Base-by-base conservation (phyloP, 92 coral and sea anemone species). In the Scolanthus callimorphus region DNA sequence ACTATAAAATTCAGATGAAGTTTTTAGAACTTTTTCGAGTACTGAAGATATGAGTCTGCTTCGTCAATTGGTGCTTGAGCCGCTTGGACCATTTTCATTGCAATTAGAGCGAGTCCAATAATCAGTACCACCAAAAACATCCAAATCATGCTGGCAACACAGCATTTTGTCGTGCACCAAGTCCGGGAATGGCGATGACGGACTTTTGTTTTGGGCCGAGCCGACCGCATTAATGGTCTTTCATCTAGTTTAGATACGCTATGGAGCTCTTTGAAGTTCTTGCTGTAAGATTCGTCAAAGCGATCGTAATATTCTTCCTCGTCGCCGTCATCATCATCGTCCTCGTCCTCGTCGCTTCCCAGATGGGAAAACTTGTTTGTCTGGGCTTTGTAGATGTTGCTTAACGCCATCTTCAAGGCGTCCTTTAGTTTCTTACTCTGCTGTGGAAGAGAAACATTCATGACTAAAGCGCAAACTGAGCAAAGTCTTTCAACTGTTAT, bases 391-490 rank as follows among this genome's bases (percentile, higher is more conserved):
- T 92, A 92, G 65, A 92, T 80, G 28, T 92, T 88, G 24, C 88
- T 92, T 27, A 92, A 61, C 19, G 96, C 79, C 98, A 92, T 92
- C 27, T n/a, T n/a, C n/a, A n/a, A n/a, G n/a, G n/a, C n/a, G n/a
- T n/a, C n/a, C n/a, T n/a, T n/a, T 34, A 34, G 43, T 6, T 6
- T 34, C 15, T 34, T 34, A 34, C 43, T 15, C 6, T 6, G 15
- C 43, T 34, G 43, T 34, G 43, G 15, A 34, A 34, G 15, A n/a
- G n/a, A n/a, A n/a, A n/a, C n/a, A n/a, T n/a, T n/a, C n/a, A n/a
- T n/a, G n/a, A n/a, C n/a, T n/a, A n/a, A n/a, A n/a, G n/a, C n/a
- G n/a, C n/a, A n/a, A n/a, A n/a, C n/a, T n/a, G n/a, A n/a, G n/a
- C n/a, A n/a, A n/a, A n/a, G n/a, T n/a, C n/a, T n/a, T n/a, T n/a